phyloP scores from a whole-genome alignment of 2,113 vertebrate genomes.

The Calidris pugnax region DNA sequence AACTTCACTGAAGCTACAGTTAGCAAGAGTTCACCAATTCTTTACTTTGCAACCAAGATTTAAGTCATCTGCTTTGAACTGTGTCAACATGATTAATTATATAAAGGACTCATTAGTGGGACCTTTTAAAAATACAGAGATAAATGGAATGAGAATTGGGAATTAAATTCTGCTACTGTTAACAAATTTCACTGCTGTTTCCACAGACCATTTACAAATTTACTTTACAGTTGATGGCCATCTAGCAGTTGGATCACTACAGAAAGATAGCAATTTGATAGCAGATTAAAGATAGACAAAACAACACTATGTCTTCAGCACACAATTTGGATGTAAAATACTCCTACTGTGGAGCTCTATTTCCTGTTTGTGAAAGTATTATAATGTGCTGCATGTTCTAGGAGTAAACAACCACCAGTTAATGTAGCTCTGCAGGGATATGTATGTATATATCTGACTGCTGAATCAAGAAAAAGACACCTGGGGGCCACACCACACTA shows the following conservation, averaged over 20 bases:
- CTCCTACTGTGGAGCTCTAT: background rate
- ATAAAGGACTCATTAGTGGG: slow-evolving; percentile 9
- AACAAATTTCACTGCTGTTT: background rate
- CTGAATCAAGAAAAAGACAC: background rate
- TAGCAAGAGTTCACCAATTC: background rate
- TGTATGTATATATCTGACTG: background rate
- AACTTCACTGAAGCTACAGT: background rate
- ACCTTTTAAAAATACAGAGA: slow-evolving; percentile 16
- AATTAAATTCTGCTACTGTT: slow-evolving; percentile 15
- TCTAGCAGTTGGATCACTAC: background rate
- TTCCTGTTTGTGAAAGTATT: background rate
- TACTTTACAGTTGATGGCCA: background rate
- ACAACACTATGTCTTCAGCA: background rate
- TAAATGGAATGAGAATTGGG: background rate
- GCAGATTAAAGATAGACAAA: background rate
- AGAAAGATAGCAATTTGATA: background rate
- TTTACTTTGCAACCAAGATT: background rate
- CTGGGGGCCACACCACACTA: background rate
- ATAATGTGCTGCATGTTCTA: background rate
- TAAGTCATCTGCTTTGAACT: slow-evolving; percentile 12
- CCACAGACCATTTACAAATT: background rate
- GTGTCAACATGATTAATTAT: slow-evolving; percentile 18
- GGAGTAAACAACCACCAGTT: background rate
- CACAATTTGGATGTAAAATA: background rate
- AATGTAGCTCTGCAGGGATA: background rate